A percentile compares a stretch with the other conserved stretches of the same genome.
Evolutionary conservation across 2,888 invertebrate species (phyloP).

Genomic region (Bhutanitis thaidina): DNA sequence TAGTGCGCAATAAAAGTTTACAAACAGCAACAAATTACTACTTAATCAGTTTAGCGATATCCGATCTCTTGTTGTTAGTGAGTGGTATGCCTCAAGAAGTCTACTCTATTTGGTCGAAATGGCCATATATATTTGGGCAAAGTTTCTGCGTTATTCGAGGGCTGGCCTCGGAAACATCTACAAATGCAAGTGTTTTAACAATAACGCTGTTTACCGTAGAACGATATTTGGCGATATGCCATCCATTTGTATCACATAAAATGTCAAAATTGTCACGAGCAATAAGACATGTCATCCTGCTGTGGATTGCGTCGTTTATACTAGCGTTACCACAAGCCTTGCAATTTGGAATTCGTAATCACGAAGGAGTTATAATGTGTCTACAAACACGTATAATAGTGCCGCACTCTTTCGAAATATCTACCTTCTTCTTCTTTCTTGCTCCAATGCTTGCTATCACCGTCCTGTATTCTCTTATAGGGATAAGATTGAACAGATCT

Average conservation of each 20-base stretch:
- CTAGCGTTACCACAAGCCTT: slow-evolving; percentile 86
- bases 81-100: slow-evolving; percentile 92
- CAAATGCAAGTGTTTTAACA: slow-evolving; percentile 87
- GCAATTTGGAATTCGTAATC: slow-evolving; percentile 61
- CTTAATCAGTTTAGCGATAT: slow-evolving; percentile 90
- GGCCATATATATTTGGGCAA: slow-evolving; percentile 89
- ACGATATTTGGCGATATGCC: slow-evolving; percentile 82
- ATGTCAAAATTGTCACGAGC: slow-evolving; percentile 93
- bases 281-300: slow-evolving; percentile 86
- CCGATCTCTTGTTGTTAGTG: slow-evolving; percentile 87
- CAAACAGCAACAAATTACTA: slow-evolving; percentile 91
- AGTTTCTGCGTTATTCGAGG: slow-evolving; percentile 89
- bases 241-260: slow-evolving; percentile 85
- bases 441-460: slow-evolving; percentile 88
- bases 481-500: slow-evolving; percentile 78
- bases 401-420: slow-evolving; percentile 84
- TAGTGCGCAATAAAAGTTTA: slow-evolving; percentile 89
- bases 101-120: slow-evolving; percentile 87
- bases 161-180: slow-evolving; percentile 88
- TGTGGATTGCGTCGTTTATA: slow-evolving; percentile 89
- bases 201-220: slow-evolving; percentile 93
- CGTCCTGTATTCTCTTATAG: slow-evolving; percentile 85
- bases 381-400: slow-evolving; percentile 73
- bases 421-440: slow-evolving; percentile 86
- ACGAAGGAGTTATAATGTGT: slow-evolving; percentile 64